Evolutionary conservation across 2,797 vertebrate genomes (phyloP).

Genomic region (Heterohyrax brucei): DNA sequence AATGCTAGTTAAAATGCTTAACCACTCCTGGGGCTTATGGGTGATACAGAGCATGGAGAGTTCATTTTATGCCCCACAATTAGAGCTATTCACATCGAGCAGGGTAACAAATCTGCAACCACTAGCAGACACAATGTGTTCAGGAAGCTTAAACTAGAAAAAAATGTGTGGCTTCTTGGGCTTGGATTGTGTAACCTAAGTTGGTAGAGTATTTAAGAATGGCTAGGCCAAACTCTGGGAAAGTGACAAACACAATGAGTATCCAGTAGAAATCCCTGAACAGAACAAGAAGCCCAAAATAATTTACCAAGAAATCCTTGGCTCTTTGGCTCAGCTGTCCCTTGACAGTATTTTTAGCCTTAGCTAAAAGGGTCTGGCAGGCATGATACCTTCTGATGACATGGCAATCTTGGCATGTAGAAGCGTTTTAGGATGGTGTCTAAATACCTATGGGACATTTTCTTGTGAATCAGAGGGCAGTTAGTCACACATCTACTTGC

Average conservation of each 20-base stretch:
- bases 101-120: background rate
- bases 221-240: background rate
- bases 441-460: background rate
- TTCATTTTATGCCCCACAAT: background rate
- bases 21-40: background rate
- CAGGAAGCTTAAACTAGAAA: background rate
- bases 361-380: background rate
- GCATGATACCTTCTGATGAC: background rate
- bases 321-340: background rate
- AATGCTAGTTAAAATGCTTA: background rate
- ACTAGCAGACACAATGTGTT: background rate
- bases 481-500: background rate
- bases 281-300: background rate
- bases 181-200: background rate
- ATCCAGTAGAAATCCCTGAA: background rate
- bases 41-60: background rate
- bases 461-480: background rate
- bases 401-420: background rate
- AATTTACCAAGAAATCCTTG: background rate
- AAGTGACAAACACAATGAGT: background rate
- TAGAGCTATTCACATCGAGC: background rate
- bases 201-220: background rate
- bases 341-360: background rate
- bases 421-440: no score
- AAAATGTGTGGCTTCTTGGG: background rate